Evolutionary conservation across 1,140 invertebrate species (phyloP), one percentile per base, ranked within the genome.

Genomic region (Leptinotarsa defecta): DNA sequence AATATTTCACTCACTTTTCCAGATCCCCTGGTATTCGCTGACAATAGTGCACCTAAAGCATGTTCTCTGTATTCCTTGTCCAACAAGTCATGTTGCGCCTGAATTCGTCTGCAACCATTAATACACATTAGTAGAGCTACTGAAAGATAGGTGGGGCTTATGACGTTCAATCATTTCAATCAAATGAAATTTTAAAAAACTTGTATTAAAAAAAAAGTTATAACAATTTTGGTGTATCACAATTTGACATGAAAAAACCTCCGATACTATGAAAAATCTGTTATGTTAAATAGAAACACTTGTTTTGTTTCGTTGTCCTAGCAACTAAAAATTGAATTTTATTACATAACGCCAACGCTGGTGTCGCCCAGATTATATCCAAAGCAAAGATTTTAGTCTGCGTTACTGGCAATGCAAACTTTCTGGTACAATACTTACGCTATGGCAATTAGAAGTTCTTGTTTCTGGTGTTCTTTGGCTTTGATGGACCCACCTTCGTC

Each of bases 1-100:
- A 76, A 65, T 6, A 22, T 71, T 19, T 48, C 48, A 74, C 88
- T 89, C 84, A 92, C 91, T 87, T 92, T 92, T 78, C 91, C 91
- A 64, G 88, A 91, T 57, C 89, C 90, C 71, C 91, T 86, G 5
- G 89, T 89, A 82, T 91, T 91, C 76, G 89, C 90, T 65, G 86
- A 87, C 34, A 91, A 86, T 17, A 93, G 86, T 72, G 90, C 90
- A 70, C 91, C 91, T 65, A 92, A 88, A 68, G 91, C 91, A 78
- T 91, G 90, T 77, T 90, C 88, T 71, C 89, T 87, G 80, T 93
- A 93, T 80, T 93, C 92, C 78, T 91, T 89, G 81, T 93, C 91
- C 81, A 93, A 86, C 76, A 92, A 91, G 77, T 92, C 89, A 82
- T 92, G 91, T 81, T 93, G 92, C 24, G 89, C 88, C 85, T 93